Base-by-base conservation (phyloP, 2,888 invertebrate genomes). In the Chirona hameri region DNA sequence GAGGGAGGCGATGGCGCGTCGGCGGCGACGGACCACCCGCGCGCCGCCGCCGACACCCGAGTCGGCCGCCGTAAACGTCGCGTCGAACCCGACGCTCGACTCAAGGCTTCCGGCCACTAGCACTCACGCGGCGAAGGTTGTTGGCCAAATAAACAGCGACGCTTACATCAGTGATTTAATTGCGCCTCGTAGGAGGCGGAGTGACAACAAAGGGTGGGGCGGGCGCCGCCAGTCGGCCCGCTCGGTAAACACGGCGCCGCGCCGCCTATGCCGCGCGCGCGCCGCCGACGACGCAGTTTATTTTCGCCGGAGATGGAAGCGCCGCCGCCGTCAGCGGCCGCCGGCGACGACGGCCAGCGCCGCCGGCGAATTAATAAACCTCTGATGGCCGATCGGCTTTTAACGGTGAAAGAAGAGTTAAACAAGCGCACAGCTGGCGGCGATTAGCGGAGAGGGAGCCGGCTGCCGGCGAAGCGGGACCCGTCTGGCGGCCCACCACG, bases 101-200 rank as follows among this genome's bases (percentile, higher is more conserved):
- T 76, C 76, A 76, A 76, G 76, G 76, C 76, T 76, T 76, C 76
- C 76, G 76, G 76, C 76, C 76, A 76, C 76, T 76, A 76, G 76
- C 76, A 76, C 76, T 76, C 76, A 76, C 76, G 76, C 46, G 39
- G 76, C 46, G 76, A 76, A 18, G 39, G 39, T 46, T 76, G 76
- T 76, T 76, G 76, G 76, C 46, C 76, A 76, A 76, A 76, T 76
- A 76, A 76, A 76, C 76, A 76, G 21, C 21, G 39, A 21, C 76
- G 76, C 76, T 76, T 76, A 76, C 76, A 76, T 76, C 76, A 76
- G 24, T 24, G 76, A 76, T 76, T 76, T 76, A 76, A 76, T 76
- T 76, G 76, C 76, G 76, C 76, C 24, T 76, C 76, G 76, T 76
- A 76, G 76, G 76, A 76, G 76, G 76, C 76, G 76, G 76, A 76